Evolutionary conservation across 2,113 vertebrate species (phyloP).

Genomic region (Corynorhinus townsendii): DNA sequence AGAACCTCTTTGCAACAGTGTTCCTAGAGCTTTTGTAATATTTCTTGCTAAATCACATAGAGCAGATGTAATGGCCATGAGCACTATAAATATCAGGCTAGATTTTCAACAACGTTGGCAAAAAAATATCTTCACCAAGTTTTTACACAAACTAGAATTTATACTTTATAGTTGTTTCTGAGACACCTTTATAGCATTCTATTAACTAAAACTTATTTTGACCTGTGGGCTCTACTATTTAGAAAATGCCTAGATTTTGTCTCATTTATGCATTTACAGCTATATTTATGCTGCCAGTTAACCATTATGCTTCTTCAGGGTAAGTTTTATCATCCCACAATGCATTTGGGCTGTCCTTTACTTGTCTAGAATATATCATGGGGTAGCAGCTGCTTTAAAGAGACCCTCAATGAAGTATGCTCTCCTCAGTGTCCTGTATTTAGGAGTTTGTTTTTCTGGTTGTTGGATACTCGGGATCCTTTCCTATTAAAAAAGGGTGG

Average conservation of each 20-base stretch:
- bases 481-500: neutral
- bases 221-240: constrained; percentile 67
- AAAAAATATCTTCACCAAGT: neutral
- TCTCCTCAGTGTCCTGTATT: neutral
- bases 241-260: constrained; percentile 74
- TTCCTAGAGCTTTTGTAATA: neutral
- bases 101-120: constrained; percentile 15
- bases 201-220: constrained; percentile 79
- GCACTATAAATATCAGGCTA: constrained; percentile 9
- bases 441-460: neutral
- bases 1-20: neutral
- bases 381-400: constrained; percentile 53
- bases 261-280: constrained; percentile 70
- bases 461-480: neutral
- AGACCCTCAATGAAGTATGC: neutral
- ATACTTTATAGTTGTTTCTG: constrained; percentile 77
- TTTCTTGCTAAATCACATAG: constrained; percentile 8
- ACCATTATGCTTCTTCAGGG: constrained; percentile 66
- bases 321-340: constrained; percentile 73
- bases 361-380: constrained; percentile 58
- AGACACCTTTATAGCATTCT: constrained; percentile 75
- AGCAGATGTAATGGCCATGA: neutral
- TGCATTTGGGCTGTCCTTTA: constrained; percentile 48
- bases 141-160: constrained; percentile 46
- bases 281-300: constrained; percentile 68